A percentile compares a stretch with the other conserved stretches of the same genome.
phyloP scores from a whole-genome alignment of 2,797 vertebrate species.

The Mormyrus proboscirostris region DNA sequence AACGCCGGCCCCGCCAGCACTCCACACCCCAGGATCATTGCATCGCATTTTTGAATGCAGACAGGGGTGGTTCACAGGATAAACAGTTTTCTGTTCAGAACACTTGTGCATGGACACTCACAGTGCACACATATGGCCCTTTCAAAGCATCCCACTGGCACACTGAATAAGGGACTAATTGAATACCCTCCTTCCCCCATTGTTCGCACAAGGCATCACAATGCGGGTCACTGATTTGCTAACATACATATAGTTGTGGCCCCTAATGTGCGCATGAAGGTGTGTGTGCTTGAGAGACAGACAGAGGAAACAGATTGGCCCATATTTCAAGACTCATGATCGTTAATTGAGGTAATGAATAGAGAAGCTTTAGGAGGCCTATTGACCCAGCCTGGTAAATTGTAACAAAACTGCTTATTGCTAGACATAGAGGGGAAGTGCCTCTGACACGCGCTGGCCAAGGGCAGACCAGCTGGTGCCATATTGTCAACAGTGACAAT shows the following conservation, averaged over 20 bases:
- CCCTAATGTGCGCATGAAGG: constrained; percentile 20
- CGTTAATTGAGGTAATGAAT: constrained; percentile 80
- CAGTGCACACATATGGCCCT: constrained; percentile 69
- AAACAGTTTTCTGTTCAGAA: constrained; percentile 56
- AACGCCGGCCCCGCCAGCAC: constrained; percentile 44
- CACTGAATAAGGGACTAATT: constrained; percentile 38
- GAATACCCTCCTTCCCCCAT: constrained; percentile 36
- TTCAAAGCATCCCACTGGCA: constrained; percentile 42
- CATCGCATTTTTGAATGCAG: constrained; percentile 58
- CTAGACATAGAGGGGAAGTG: constrained; percentile 39
- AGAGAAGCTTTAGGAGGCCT: constrained; percentile 48
- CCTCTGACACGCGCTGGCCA: constrained; percentile 34
- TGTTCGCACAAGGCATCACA: constrained; percentile 60
- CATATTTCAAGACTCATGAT: constrained; percentile 67
- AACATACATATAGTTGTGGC: constrained; percentile 41
- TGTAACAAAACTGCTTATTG: constrained; percentile 56
- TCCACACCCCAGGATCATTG: constrained; percentile 41
- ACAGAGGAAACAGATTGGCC: constrained; percentile 71
- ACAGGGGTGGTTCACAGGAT: constrained; percentile 54
- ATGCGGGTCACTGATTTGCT: constrained; percentile 65
- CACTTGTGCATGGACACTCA: constrained; percentile 40
- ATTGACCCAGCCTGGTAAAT: constrained; percentile 60
- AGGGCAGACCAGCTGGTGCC: constrained; percentile 55
- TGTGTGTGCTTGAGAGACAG: constrained; percentile 37
- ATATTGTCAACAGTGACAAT: constrained; percentile 49